Conservation (phyloP, 1,140 invertebrate genomes). For the Trachymyrmex septentrionalis region DNA sequence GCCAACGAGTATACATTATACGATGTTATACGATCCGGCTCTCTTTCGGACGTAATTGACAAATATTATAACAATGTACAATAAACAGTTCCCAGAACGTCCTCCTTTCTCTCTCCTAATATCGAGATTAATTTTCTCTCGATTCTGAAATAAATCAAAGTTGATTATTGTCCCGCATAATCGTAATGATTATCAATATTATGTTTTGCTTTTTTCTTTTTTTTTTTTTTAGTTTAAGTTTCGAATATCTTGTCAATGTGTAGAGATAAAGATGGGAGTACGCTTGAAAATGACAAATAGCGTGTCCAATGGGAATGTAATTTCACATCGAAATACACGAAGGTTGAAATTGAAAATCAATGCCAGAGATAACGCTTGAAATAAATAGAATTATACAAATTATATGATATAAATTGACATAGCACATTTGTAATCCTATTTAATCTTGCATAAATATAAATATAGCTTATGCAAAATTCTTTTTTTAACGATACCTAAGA, state of each 20-base stretch:
- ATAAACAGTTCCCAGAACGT: slow-evolving; percentile 50
- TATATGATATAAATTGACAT: slow-evolving; percentile 18
- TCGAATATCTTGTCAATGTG: background rate
- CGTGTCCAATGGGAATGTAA: background rate
- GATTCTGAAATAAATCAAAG: background rate
- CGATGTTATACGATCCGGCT: background rate
- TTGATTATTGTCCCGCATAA: background rate
- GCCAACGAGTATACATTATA: slow-evolving; percentile 17
- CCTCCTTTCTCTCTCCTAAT: background rate
- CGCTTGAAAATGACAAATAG: background rate
- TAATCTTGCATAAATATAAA: slow-evolving; percentile 22
- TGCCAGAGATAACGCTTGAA: background rate
- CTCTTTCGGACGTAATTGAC: slow-evolving; percentile 44
- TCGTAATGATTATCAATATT: slow-evolving; percentile 1
- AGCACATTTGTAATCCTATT: background rate
- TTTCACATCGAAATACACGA: background rate
- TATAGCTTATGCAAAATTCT: background rate
- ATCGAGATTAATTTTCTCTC: background rate
- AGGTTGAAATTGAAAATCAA: background rate
- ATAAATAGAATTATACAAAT: slow-evolving; percentile 21
- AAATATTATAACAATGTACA: slow-evolving; percentile 72
- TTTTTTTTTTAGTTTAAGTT: background rate
- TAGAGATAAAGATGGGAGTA: slow-evolving; percentile 30
- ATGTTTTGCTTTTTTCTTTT: background rate
- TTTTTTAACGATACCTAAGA: background rate